A percentile compares a stretch with the other conserved stretches of the same genome.
Conservation (phyloP, 2,113 vertebrate genomes). For the Indicator maculatus region DNA sequence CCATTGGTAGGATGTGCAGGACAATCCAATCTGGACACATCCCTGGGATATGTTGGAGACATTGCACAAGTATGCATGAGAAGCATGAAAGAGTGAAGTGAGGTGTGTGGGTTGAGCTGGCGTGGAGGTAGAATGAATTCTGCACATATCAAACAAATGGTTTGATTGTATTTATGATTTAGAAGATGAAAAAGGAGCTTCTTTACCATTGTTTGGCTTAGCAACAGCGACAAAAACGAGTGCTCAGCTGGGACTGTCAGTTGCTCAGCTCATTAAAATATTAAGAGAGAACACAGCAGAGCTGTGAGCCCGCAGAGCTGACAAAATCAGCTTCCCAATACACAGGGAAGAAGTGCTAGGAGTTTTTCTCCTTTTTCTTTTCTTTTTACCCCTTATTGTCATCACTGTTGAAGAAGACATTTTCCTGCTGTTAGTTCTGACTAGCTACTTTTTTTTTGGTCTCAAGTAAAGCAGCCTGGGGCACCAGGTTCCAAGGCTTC, state of each 20-base stretch:
- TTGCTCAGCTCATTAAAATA: conserved; percentile 73
- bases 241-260: conserved; percentile 55
- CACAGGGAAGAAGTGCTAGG: not conserved
- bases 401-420: not conserved
- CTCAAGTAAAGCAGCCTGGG: not conserved
- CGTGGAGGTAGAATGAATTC: not conserved
- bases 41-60: not conserved
- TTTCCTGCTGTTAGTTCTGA: not conserved
- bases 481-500: not conserved
- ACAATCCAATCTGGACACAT: not conserved
- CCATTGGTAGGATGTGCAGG: not conserved
- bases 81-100: not conserved
- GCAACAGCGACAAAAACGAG: conserved; percentile 65
- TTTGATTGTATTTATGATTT: conserved; percentile 48
- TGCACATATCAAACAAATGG: conserved; percentile 27
- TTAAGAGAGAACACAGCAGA: conserved; percentile 55
- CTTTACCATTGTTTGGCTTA: conserved; percentile 61
- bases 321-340: conserved; percentile 49
- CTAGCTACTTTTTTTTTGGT: not conserved
- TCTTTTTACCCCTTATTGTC: not conserved
- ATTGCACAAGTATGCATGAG: not conserved
- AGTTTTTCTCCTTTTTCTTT: conserved; percentile 21
- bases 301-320: conserved; percentile 41
- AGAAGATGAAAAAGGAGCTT: conserved; percentile 40
- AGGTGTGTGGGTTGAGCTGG: not conserved